A percentile compares a stretch with the other conserved stretches of the same genome.
These are phyloP conservation scores for Cantharis flavilabris DNA, from an alignment of 2,888 invertebrate genomes.

Conservation along the genomic window DNA sequence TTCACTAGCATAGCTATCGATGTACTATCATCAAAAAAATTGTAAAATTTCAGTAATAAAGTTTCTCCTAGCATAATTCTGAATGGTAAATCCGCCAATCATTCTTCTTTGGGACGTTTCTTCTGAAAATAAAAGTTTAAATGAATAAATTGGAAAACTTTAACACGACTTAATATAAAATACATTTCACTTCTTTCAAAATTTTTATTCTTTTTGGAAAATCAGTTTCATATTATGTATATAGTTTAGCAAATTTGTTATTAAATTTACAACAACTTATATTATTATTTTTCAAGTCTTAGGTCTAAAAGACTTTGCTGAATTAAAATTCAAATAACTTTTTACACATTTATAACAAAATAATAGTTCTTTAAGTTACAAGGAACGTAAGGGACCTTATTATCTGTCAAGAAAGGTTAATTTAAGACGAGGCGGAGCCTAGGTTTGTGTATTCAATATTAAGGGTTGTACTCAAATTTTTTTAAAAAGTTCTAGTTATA, in stretches of 20 bases:
- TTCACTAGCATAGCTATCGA: neutral
- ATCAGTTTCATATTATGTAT: neutral
- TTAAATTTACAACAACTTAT: neutral
- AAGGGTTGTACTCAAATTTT: too few species aligned
- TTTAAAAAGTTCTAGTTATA: too few species aligned
- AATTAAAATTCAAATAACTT: too few species aligned
- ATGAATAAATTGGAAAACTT: neutral
- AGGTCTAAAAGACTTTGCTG: too few species aligned
- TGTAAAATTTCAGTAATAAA: neutral
- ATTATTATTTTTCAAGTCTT: neutral
- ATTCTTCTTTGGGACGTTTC: neutral
- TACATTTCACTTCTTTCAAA: neutral
- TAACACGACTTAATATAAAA: neutral
- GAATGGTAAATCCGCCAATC: neutral
- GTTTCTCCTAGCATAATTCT: conserved; percentile 5
- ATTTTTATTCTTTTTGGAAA: neutral
- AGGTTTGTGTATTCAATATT: too few species aligned
- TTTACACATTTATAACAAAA: too few species aligned
- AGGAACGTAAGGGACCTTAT: too few species aligned
- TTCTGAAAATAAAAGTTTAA: conserved; percentile 2
- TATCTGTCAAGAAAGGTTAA: too few species aligned
- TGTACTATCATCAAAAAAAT: conserved; percentile 1
- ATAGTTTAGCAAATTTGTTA: too few species aligned
- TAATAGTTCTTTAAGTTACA: too few species aligned
- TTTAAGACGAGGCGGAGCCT: too few species aligned